Evolutionary conservation across 2,113 vertebrate genomes (phyloP).

Genomic region (Lepidothrix coronata): DNA sequence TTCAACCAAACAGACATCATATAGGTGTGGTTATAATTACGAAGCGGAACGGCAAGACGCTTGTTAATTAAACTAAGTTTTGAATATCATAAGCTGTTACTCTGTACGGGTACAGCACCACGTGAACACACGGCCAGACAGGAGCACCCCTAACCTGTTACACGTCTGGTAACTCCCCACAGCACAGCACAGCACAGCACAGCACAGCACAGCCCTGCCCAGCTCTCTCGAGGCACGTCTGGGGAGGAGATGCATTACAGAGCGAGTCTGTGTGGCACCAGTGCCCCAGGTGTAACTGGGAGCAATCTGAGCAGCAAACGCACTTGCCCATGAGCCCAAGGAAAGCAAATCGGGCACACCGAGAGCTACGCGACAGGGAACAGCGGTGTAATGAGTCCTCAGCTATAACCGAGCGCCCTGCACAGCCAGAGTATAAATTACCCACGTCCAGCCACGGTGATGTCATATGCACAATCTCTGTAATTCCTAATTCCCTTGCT

Average conservation of each 20-base stretch:
- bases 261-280: neutral
- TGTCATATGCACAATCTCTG: conserved; percentile 15
- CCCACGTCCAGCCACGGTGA: neutral
- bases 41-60: neutral
- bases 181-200: neutral
- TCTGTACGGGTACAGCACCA: neutral
- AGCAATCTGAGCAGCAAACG: neutral
- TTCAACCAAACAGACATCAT: neutral
- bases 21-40: neutral
- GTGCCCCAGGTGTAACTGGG: neutral
- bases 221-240: neutral
- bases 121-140: neutral
- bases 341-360: rapidly evolving
- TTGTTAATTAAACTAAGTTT: neutral
- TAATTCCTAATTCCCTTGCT: neutral
- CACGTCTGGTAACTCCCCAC: neutral
- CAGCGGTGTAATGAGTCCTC: neutral
- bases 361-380: neutral
- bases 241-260: neutral
- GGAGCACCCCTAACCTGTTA: neutral
- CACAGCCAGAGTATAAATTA: neutral
- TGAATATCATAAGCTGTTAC: neutral
- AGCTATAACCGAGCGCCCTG: neutral
- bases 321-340: neutral
- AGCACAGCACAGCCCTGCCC: neutral